Evolutionary conservation across 2,797 vertebrate genomes (phyloP).

Genomic region (Neosalanx taihuensis): DNA sequence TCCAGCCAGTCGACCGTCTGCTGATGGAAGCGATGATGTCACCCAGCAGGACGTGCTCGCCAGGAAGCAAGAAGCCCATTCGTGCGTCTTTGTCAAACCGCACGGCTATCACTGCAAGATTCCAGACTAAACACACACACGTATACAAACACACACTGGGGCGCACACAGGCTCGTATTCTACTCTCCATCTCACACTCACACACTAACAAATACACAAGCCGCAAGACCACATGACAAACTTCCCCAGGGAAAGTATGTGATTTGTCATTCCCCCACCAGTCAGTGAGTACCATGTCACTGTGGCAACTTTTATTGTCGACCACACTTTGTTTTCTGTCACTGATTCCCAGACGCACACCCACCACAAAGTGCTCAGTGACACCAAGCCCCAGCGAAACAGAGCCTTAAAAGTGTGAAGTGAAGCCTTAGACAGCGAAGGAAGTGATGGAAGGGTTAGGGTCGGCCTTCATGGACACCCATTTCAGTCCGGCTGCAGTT

Average conservation of each 20-base stretch:
- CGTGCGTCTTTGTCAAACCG: constrained; percentile 58
- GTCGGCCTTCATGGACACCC: neutral
- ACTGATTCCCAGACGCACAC: constrained; percentile 35
- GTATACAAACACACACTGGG: neutral
- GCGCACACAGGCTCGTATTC: neutral
- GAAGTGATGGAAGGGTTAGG: neutral
- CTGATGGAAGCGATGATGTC: constrained; percentile 58
- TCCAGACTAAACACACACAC: constrained; percentile 63
- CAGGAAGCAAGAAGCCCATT: constrained; percentile 46
- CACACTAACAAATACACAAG: constrained; percentile 1
- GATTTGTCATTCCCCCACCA: constrained; percentile 39
- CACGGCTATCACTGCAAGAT: constrained; percentile 50
- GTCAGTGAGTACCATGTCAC: constrained; percentile 23
- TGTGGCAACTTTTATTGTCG: constrained; percentile 45
- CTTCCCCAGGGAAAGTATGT: constrained; percentile 28
- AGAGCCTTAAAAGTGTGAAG: constrained; percentile 17
- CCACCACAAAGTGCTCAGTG: constrained; percentile 44
- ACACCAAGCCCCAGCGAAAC: constrained; percentile 35
- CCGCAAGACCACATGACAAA: constrained; percentile 26
- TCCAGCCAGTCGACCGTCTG: constrained; percentile 26
- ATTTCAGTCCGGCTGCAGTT: constrained; percentile 42
- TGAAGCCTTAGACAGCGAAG: neutral
- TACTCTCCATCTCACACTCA: too few species aligned
- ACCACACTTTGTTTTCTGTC: constrained; percentile 44
- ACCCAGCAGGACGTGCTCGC: constrained; percentile 48